Conservation (phyloP, 2,797 vertebrate genomes). For the Melanotaenia trifasciata region DNA sequence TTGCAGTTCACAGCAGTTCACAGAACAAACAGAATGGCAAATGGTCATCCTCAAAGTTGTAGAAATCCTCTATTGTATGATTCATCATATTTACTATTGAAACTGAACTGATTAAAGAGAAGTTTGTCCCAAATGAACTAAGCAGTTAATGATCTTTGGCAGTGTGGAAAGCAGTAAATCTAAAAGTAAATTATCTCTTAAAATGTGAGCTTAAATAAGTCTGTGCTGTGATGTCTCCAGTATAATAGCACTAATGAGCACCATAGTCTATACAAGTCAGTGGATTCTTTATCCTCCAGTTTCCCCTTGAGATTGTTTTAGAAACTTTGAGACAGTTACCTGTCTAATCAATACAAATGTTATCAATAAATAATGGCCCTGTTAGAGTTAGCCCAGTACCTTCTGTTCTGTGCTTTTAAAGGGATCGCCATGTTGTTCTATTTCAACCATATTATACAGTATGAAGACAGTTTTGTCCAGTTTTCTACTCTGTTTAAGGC, state of each 20-base stretch:
- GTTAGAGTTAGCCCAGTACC: conserved; percentile 21
- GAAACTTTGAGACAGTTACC: conserved; percentile 30
- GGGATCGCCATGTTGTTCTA: conserved; percentile 17
- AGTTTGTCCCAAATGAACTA: conserved; percentile 7
- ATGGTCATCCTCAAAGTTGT: conserved; percentile 3
- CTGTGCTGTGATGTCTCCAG: conserved; percentile 15
- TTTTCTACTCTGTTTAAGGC: conserved; percentile 2
- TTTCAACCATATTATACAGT: background rate
- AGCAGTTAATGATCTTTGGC: conserved; percentile 25
- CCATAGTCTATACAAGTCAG: conserved; percentile 1
- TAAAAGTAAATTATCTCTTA: conserved; percentile 10
- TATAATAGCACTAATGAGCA: conserved; percentile 42
- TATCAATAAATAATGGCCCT: conserved; percentile 50
- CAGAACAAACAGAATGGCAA: conserved; percentile 40
- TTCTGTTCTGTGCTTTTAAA: conserved; percentile 10
- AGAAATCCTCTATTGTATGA: background rate
- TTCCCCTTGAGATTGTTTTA: conserved; percentile 25
- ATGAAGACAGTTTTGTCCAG: conserved; percentile 16
- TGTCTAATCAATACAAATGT: conserved; percentile 22
- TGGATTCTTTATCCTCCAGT: conserved; percentile 25
- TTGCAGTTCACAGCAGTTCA: background rate
- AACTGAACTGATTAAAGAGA: conserved; percentile 52
- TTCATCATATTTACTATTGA: conserved; percentile 15
- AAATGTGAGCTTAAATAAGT: conserved; percentile 23
- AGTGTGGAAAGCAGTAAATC: conserved; percentile 11